A percentile compares a stretch with the other conserved stretches of the same genome.
phyloP scores from a whole-genome alignment of 2,797 vertebrate genomes.

The Hippopotamyrus pictus region DNA sequence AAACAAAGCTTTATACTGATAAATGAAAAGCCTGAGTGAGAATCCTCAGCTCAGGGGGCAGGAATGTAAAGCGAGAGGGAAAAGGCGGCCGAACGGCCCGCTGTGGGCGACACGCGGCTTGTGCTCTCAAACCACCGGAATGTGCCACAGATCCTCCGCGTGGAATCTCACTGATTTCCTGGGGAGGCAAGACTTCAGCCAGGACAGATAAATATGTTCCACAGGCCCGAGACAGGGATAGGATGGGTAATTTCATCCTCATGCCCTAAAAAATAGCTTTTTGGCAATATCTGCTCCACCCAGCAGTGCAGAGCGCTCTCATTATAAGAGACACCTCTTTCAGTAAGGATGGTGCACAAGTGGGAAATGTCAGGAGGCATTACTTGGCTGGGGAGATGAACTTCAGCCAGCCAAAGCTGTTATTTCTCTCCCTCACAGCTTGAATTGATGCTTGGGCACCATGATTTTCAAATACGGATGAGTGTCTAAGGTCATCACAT shows the following conservation, averaged over 20 bases:
- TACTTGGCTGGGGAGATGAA: neutral
- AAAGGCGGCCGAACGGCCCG: neutral
- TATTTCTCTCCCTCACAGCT: neutral
- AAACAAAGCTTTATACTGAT: neutral
- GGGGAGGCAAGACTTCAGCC: neutral
- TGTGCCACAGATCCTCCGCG: neutral
- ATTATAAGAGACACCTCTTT: neutral
- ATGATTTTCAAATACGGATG: neutral
- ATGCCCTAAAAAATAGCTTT: neutral
- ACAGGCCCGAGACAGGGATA: neutral
- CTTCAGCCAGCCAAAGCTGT: neutral
- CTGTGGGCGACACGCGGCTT: neutral
- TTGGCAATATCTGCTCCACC: neutral
- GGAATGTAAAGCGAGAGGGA: neutral
- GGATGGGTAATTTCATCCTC: neutral
- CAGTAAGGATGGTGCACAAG: neutral
- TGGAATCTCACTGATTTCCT: neutral
- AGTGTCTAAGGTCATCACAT: neutral
- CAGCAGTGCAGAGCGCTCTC: neutral
- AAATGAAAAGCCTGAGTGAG: neutral
- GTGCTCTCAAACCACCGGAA: neutral
- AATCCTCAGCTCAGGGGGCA: neutral
- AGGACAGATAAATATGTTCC: neutral
- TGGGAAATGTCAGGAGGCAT: neutral
- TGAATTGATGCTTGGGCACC: neutral